Evolutionary conservation across 2,888 invertebrate species (phyloP).

Genomic region (Alloscopus bannaensis): DNA sequence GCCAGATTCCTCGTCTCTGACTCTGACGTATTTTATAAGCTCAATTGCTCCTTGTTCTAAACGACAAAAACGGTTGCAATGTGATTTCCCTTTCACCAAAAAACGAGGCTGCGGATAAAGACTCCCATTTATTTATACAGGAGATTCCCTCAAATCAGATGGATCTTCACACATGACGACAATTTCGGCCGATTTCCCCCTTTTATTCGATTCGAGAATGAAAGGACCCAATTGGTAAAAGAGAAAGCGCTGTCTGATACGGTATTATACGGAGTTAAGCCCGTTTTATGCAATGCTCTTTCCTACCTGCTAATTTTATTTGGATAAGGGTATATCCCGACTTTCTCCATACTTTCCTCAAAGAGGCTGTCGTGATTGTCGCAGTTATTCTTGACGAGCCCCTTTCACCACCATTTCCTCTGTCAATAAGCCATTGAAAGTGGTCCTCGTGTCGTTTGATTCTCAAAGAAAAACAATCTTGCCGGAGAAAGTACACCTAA

Average conservation of each 20-base stretch:
- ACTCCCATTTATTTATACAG: constrained; percentile 66
- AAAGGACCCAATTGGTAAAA: constrained; percentile 66
- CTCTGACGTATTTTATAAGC: too few relatives aligned
- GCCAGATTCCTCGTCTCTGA: too few relatives aligned
- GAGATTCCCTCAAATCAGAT: constrained; percentile 62
- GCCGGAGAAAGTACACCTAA: constrained; percentile 22
- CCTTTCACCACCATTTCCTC: constrained; percentile 29
- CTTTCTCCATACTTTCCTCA: too few relatives aligned
- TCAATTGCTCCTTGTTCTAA: too few relatives aligned
- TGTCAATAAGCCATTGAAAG: constrained; percentile 44
- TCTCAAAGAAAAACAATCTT: constrained; percentile 32
- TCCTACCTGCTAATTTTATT: constrained; percentile 36
- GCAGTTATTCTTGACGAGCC: constrained; percentile 51
- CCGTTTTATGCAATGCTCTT: too few relatives aligned
- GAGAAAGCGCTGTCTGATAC: constrained; percentile 16
- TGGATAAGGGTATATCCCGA: neutral
- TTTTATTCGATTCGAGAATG: constrained; percentile 69
- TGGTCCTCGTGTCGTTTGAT: constrained; percentile 2
- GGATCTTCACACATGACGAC: constrained; percentile 65
- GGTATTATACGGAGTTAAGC: constrained; percentile 7
- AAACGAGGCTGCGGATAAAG: constrained; percentile 25
- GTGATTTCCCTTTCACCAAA: too few relatives aligned
- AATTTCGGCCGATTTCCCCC: constrained; percentile 69
- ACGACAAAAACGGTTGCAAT: too few relatives aligned
- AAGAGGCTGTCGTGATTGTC: constrained; percentile 28